Evolutionary conservation across 2,113 vertebrate genomes (phyloP).

Genomic region (Danio rerio): DNA sequence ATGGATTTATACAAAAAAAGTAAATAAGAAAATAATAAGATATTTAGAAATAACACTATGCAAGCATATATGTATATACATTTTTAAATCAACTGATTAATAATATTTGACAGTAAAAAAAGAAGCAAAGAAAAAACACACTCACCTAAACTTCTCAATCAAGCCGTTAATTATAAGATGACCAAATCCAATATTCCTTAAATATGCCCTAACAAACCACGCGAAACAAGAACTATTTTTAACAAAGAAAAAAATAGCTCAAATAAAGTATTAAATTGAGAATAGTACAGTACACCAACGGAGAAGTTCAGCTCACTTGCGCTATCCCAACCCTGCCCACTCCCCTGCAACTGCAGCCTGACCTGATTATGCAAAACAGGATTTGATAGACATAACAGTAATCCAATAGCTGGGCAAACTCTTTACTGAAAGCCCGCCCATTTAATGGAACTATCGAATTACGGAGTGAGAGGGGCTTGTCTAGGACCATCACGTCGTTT

Average conservation of each 20-base stretch:
- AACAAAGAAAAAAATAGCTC: conserved; percentile 48
- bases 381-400: not conserved
- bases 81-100: not conserved
- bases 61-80: not conserved
- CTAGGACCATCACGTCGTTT: conserved; percentile 38
- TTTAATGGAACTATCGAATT: conserved; percentile 50
- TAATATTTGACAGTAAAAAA: conserved; percentile 29
- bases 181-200: not conserved
- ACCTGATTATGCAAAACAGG: conserved; percentile 76
- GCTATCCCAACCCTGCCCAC: conserved; percentile 73
- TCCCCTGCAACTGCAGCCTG: conserved; percentile 77
- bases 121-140: conserved; percentile 38
- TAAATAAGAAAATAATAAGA: no score
- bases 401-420: conserved; percentile 48
- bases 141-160: conserved; percentile 78
- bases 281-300: conserved; percentile 63
- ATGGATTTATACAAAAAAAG: no score
- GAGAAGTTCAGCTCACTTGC: conserved; percentile 79
- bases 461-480: not conserved
- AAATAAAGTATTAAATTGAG: conserved; percentile 69
- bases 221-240: conserved; percentile 27
- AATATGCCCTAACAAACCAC: not conserved
- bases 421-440: conserved; percentile 2
- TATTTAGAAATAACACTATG: not conserved
- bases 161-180: conserved; percentile 42